Evolutionary conservation across 35 echinoderm and acorn worm genomes (phyloP).

Genomic region (Heliocidaris tuberculata): DNA sequence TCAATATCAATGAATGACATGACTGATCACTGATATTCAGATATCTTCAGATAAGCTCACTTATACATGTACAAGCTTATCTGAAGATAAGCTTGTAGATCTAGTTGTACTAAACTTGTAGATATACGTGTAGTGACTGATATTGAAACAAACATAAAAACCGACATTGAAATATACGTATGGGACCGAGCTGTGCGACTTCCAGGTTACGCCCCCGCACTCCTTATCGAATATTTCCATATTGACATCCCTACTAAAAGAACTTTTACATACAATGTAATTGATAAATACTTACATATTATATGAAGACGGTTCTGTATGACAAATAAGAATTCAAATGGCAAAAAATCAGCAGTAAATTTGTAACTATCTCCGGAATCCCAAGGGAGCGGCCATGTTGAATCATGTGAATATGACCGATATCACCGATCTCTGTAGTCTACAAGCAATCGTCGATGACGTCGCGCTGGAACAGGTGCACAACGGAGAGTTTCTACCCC

Average conservation of each 20-base stretch:
- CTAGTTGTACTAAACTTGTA: too few species aligned
- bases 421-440: not conserved
- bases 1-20: too few species aligned
- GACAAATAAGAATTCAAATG: not conserved
- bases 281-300: not conserved
- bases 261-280: not conserved
- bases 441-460: too few species aligned
- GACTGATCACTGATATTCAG: too few species aligned
- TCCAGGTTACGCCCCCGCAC: constrained; percentile 44
- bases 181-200: constrained; percentile 14
- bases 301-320: not conserved
- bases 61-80: too few species aligned
- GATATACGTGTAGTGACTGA: too few species aligned
- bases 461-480: too few species aligned
- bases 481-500: not conserved
- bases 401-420: constrained; percentile 18
- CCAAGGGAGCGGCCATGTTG: constrained; percentile 40
- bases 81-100: too few species aligned
- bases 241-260: not conserved
- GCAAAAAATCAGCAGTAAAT: not conserved
- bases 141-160: not conserved
- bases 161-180: not conserved
- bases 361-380: not conserved
- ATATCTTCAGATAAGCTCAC: too few species aligned
- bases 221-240: not conserved